These are phyloP conservation scores for Tromatobia lineatoria DNA, from an alignment of 2,888 invertebrate genomes.

Conservation along the genomic window DNA sequence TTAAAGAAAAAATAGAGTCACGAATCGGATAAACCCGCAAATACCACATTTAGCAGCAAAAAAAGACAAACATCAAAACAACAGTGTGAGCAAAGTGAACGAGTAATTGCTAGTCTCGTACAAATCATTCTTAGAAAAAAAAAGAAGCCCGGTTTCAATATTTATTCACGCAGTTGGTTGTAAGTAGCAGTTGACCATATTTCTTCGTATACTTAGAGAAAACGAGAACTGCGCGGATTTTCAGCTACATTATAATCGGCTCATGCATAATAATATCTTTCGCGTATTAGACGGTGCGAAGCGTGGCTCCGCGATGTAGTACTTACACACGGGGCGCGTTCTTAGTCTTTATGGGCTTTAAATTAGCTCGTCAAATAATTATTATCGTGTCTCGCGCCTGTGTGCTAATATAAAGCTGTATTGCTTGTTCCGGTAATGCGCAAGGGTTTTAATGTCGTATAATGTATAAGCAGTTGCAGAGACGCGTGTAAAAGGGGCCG, in stretches of 20 bases:
- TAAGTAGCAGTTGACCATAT: too few relatives aligned
- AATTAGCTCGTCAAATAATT: slow-evolving; percentile 72
- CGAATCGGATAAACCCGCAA: too few relatives aligned
- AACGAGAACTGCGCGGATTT: not conserved
- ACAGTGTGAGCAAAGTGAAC: too few relatives aligned
- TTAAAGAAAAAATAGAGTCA: too few relatives aligned
- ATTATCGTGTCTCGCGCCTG: slow-evolving; percentile 50
- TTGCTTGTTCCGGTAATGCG: slow-evolving; percentile 23
- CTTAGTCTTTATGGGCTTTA: slow-evolving; percentile 67
- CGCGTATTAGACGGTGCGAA: slow-evolving; percentile 16
- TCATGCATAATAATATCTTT: slow-evolving; percentile 26
- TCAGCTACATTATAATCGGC: slow-evolving; percentile 1
- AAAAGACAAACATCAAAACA: too few relatives aligned
- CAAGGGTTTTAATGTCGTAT: slow-evolving; percentile 61
- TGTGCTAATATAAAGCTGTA: slow-evolving; percentile 18
- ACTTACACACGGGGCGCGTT: slow-evolving; percentile 10
- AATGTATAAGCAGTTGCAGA: slow-evolving; percentile 60
- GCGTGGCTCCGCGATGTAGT: not conserved
- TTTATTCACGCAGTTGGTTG: too few relatives aligned
- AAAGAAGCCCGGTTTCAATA: too few relatives aligned
- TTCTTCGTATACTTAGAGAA: not conserved
- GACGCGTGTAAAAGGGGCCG: slow-evolving; percentile 47
- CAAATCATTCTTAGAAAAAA: too few relatives aligned
- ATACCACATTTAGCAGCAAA: too few relatives aligned
- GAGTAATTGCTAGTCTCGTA: too few relatives aligned